Percentiles rank a stretch among this genome's conserved stretches.
These are phyloP conservation scores for Aspidoscelis tigris DNA, from an alignment of 2,113 vertebrate genomes.

Conservation along the genomic window DNA sequence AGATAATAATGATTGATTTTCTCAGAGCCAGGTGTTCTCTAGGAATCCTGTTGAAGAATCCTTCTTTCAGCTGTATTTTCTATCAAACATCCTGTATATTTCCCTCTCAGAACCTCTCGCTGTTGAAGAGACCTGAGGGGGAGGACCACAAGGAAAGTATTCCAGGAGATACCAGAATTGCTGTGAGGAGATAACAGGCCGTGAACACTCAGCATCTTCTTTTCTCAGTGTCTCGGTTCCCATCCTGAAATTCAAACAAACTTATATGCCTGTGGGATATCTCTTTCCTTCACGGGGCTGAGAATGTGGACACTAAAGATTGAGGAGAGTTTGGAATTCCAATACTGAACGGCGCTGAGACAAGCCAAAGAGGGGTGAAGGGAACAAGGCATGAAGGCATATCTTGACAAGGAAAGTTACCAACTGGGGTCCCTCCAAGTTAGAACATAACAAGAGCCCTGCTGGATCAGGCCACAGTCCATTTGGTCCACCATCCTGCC, in stretches of 20 bases:
- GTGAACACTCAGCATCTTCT: neutral
- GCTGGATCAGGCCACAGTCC: no score
- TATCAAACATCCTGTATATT: no score
- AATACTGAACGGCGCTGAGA: no score
- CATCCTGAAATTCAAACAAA: neutral
- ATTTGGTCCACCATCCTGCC: no score
- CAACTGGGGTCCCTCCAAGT: no score
- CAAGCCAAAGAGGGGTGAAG: no score
- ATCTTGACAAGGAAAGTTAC: no score
- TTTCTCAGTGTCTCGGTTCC: neutral
- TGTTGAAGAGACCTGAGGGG: neutral
- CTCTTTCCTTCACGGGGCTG: no score
- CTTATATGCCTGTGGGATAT: neutral
- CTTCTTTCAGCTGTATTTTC: neutral
- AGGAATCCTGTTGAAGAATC: neutral
- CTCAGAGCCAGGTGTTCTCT: no score
- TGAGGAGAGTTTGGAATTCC: neutral
- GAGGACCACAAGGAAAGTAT: neutral
- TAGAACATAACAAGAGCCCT: no score
- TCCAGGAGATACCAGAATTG: neutral
- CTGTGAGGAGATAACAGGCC: slow-evolving; percentile 7
- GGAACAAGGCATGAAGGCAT: no score
- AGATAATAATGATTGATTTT: no score
- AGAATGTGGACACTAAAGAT: neutral
- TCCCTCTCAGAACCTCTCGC: neutral